Evolutionary conservation across 2,888 invertebrate genomes (phyloP).

Genomic region (Deilephila elpenor): DNA sequence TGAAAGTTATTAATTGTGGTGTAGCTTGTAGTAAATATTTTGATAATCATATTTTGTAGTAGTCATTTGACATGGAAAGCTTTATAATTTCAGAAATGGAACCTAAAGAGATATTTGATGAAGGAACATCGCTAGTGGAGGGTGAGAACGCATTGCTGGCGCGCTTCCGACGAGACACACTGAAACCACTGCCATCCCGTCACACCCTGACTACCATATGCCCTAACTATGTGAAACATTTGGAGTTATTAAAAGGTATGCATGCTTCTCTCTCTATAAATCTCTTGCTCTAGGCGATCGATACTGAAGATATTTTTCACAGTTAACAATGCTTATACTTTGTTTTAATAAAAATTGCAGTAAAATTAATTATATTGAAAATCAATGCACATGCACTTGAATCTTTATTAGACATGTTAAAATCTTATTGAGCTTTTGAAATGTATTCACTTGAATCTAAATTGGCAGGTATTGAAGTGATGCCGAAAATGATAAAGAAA

Average conservation of each 20-base stretch:
- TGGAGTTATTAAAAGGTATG: conserved; percentile 62
- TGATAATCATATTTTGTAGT: too few species aligned
- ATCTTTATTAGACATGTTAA: too few species aligned
- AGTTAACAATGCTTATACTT: too few species aligned
- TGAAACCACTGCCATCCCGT: conserved; percentile 56
- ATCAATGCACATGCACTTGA: too few species aligned
- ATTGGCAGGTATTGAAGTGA: conserved; percentile 57
- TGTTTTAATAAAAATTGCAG: not conserved
- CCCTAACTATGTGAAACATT: conserved; percentile 56
- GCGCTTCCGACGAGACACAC: conserved; percentile 45
- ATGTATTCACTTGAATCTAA: conserved; percentile 1
- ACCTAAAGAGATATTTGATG: conserved; percentile 12
- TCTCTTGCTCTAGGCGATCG: too few species aligned
- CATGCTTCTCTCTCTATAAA: not conserved
- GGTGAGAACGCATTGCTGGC: conserved; percentile 62
- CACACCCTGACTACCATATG: conserved; percentile 49
- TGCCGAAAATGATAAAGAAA: conserved; percentile 52
- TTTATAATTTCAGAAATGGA: conserved; percentile 32
- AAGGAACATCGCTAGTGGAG: conserved; percentile 41
- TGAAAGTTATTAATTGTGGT: too few species aligned
- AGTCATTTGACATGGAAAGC: too few species aligned
- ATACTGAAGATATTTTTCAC: too few species aligned
- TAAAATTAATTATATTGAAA: not conserved
- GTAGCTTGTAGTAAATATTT: too few species aligned
- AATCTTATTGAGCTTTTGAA: too few species aligned